phyloP scores from a whole-genome alignment of 92 coral and sea anemone species.

The Porites cylindrica region DNA sequence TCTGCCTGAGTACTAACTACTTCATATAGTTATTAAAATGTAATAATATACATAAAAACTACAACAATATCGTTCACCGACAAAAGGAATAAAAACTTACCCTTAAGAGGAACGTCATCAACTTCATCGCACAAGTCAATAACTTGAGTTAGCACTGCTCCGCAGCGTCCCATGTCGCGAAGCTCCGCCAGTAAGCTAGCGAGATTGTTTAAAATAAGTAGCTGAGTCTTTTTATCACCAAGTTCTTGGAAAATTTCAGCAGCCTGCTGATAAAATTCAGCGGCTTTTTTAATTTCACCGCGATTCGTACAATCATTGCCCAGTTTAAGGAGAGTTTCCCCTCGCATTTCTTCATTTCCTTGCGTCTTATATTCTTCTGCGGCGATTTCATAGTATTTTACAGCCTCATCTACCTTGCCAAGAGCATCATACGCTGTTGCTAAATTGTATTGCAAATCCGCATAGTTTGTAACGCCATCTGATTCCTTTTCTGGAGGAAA shows the following conservation, averaged over 20 bases:
- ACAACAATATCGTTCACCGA: not conserved
- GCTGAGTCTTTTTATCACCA: slow-evolving; percentile 77
- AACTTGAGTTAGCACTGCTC: slow-evolving; percentile 72
- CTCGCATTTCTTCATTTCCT: slow-evolving; percentile 85
- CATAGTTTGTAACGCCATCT: slow-evolving; percentile 91
- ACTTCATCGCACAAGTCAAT: slow-evolving; percentile 84
- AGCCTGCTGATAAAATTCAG: slow-evolving; percentile 75
- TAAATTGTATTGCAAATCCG: slow-evolving; percentile 93
- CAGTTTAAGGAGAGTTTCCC: slow-evolving; percentile 83
- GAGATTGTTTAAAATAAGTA: slow-evolving; percentile 82
- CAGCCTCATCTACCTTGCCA: slow-evolving; percentile 72
- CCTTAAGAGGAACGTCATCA: slow-evolving; percentile 77
- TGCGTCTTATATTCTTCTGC: slow-evolving; percentile 78
- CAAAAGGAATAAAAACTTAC: slow-evolving; percentile 41
- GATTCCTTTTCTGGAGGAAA: slow-evolving; percentile 88
- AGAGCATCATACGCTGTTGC: slow-evolving; percentile 92
- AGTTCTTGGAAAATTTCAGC: slow-evolving; percentile 69
- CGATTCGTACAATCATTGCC: slow-evolving; percentile 77
- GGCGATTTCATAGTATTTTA: slow-evolving; percentile 85
- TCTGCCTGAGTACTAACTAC: slow-evolving; percentile 7
- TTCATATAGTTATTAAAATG: slow-evolving; percentile 8
- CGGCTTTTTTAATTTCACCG: slow-evolving; percentile 75
- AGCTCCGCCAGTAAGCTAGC: slow-evolving; percentile 92
- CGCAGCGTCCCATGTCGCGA: slow-evolving; percentile 79
- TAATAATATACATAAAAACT: not conserved